These are phyloP conservation scores for Malurus cyaneus DNA, from an alignment of 2,113 vertebrate species.

Conservation along the genomic window DNA sequence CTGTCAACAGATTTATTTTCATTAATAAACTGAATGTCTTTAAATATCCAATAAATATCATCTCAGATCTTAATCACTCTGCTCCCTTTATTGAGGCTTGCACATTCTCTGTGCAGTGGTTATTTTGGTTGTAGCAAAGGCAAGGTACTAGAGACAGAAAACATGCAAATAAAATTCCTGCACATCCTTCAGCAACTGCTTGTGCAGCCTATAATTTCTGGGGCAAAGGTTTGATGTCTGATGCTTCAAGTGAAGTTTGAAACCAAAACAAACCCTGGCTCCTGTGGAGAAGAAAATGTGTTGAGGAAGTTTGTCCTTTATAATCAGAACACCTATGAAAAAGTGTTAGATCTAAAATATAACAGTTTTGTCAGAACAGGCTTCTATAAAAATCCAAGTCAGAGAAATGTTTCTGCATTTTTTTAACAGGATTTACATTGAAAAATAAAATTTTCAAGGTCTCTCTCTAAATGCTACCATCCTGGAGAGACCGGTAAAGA, in stretches of 20 bases:
- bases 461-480: not conserved
- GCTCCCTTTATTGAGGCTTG: not conserved
- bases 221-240: conserved; percentile 37
- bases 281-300: conserved; percentile 52
- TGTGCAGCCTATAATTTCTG: conserved; percentile 34
- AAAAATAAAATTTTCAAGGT: not conserved
- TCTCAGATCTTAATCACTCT: not conserved
- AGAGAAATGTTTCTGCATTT: not conserved
- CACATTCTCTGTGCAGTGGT: not conserved
- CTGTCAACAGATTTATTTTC: not conserved
- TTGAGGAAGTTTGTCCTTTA: conserved; percentile 35
- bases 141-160: not conserved
- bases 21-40: not conserved
- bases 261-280: conserved; percentile 29
- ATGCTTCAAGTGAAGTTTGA: conserved; percentile 36
- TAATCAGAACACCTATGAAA: conserved; percentile 34
- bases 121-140: not conserved
- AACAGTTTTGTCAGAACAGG: conserved; percentile 18
- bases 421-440: not conserved
- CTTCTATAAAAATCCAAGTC: not conserved
- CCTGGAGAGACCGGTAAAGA: not conserved
- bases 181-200: not conserved
- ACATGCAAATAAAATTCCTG: conserved; percentile 43
- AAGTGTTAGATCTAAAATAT: conserved; percentile 20
- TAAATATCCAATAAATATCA: not conserved